These are phyloP conservation scores for Hypsibius dujardini DNA, from an alignment of 1,140 invertebrate genomes.

Conservation along the genomic window DNA sequence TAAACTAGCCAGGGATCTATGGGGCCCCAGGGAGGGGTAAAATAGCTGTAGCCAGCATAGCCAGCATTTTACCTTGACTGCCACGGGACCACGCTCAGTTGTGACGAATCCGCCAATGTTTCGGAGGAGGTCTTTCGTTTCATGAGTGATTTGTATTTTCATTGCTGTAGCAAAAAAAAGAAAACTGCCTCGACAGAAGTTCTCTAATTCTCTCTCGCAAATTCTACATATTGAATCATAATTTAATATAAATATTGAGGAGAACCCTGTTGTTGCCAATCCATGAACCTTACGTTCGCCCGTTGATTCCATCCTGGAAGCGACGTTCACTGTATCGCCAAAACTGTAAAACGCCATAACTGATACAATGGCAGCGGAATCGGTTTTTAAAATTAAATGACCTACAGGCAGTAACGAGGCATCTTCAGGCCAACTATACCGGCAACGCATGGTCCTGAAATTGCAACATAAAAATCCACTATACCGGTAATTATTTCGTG, in stretches of 20 bases:
- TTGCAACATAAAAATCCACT: neutral
- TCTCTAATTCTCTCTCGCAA: too few species aligned
- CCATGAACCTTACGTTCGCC: too few species aligned
- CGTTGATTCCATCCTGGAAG: conserved; percentile 38
- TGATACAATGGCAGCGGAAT: neutral
- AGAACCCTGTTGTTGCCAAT: too few species aligned
- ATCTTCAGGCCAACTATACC: conserved; percentile 47
- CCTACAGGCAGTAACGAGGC: conserved; percentile 48
- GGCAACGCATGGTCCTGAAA: conserved; percentile 42
- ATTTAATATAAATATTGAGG: too few species aligned
- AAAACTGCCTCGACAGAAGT: too few species aligned
- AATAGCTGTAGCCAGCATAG: too few species aligned
- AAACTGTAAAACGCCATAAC: conserved; percentile 50
- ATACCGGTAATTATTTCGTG: neutral
- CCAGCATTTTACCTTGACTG: too few species aligned
- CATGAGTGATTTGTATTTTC: conserved; percentile 59
- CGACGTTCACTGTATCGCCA: conserved; percentile 41
- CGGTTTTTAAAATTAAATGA: neutral
- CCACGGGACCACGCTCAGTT: conserved; percentile 57
- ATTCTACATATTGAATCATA: too few species aligned
- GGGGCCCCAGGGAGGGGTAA: too few species aligned
- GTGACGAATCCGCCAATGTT: conserved; percentile 59
- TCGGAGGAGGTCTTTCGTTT: conserved; percentile 53
- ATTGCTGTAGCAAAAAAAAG: too few species aligned
- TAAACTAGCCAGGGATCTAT: too few species aligned